Evolutionary conservation across 2,888 invertebrate genomes (phyloP).

Genomic region (Dioctria linearis): DNA sequence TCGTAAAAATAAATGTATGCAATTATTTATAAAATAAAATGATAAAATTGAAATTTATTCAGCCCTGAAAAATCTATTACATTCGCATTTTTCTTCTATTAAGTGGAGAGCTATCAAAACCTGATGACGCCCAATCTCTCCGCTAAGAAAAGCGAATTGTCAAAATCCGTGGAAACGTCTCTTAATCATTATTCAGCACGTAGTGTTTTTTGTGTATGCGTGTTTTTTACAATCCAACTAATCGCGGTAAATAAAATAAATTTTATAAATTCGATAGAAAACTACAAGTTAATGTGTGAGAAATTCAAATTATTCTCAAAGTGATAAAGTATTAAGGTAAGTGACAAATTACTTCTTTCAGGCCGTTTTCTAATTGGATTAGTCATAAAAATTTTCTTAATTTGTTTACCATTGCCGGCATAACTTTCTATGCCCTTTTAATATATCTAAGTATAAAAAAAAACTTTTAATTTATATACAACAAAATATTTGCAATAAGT

Average conservation of each 20-base stretch:
- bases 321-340: conserved; percentile 38
- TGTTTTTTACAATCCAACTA: conserved; percentile 30
- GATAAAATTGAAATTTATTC: too few species aligned
- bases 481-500: not conserved
- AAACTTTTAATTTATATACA: not conserved
- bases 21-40: too few species aligned
- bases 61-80: too few species aligned
- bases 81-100: not conserved
- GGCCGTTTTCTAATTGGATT: not conserved
- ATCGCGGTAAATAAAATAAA: conserved; percentile 1
- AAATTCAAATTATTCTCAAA: conserved; percentile 5
- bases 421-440: not conserved
- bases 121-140: conserved; percentile 36
- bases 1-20: too few species aligned
- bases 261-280: conserved; percentile 12
- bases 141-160: conserved; percentile 9
- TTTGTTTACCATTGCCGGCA: conserved; percentile 36
- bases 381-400: not conserved
- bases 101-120: not conserved
- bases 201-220: conserved; percentile 37
- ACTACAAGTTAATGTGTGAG: not conserved
- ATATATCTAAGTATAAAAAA: too few species aligned
- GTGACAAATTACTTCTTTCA: not conserved
- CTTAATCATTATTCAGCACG: not conserved
- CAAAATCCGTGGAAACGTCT: conserved; percentile 33